Evolutionary conservation across 2,888 invertebrate genomes (phyloP), one percentile per base, ranked within the genome.

Genomic region (Beris morrisii): DNA sequence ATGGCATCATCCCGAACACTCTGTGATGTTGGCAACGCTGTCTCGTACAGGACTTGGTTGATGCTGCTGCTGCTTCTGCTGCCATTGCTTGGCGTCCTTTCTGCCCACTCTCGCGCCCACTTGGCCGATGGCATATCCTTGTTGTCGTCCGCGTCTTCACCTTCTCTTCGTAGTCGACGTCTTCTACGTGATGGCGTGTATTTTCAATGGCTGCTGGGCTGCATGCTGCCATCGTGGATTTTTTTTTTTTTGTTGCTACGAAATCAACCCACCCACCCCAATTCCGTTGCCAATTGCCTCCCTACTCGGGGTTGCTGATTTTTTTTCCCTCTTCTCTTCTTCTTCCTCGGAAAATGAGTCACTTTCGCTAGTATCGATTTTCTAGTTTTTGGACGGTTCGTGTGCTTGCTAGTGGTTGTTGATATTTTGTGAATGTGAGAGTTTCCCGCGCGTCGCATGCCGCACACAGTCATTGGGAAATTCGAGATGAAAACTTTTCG

Each of bases 291-390:
- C 22, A 46, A n/a, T 30, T 45, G n/a, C 38, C 28, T 45, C 46
- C 30, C 58, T 48, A n/a, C 32, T 48, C 48, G 46, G 59, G 7
- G 48, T 58, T 58, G 58, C 46, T 45, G 58, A 58, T 58, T 58
- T 58, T 58, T 58, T 58, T 56, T 56, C 15, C 43, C 31, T 15
- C 28, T 58, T 46, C 45, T 7, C 31, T 59, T 48, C n/a, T 57
- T 12, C 13, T 28, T 44, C 43, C 15, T 52, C 63, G 32, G 43
- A 67, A 69, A 72, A 72, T 72, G 72, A 72, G 72, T 72, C 72
- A 72, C 72, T 72, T 71, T 71, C 72, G 72, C 70, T 70, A 66
- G 67, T 72, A 72, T 72, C 67, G 72, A 72, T 71, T 71, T 71
- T 67, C 69, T 69, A 66, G 66, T 54, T 67, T 59, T 65, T 58